Evolutionary conservation across 2,797 vertebrate genomes (phyloP), one percentile per base, ranked within the genome.

Genomic region (Danio jaintianensis): DNA sequence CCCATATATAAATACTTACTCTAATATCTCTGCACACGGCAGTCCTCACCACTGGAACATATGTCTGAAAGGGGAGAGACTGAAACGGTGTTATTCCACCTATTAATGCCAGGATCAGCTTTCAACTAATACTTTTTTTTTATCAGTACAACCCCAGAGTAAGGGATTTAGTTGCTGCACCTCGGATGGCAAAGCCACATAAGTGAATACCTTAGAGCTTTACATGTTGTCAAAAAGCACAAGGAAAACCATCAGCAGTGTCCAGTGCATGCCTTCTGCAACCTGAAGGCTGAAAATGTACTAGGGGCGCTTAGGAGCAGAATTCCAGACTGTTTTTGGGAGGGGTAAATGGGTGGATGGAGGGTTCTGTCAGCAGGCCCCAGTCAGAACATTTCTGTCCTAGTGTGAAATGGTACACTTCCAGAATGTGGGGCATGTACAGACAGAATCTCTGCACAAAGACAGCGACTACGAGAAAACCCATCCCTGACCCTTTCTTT

Each of bases 361-460:
- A 84, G 70, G 64, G 71, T 82, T 88, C 87, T 88, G 83, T 90
- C 90, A 90, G 90, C 84, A 88, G 85, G 75, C 81, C 82, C 71
- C 20, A 83, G 80, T 81, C 75, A 86, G 83, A 82, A 85, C 64
- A 84, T 80, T 74, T 84, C 83, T 87, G 85, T 83, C 89, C 83
- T 88, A 50, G 67, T 13, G 81, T 89, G 89, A 92, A 94, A 93
- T 87, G 74, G 78, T 92, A 92, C 88, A 91, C 90, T 89, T 87
- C 82, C 88, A 91, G 91, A 93, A 93, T 93, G 89, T 77, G 69
- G 88, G 92, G 89, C 92, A 91, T 93, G 91, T 93, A 92, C 86
- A 84, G 90, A 89, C 92, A 88, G 89, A 92, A 90, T 92, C 86
- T 89, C 78, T 79, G 86, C 77, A 89, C 89, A 89, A 89, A 89